phyloP scores from a whole-genome alignment of 2,888 invertebrate genomes.

The Dorcus parallelipipedus region DNA sequence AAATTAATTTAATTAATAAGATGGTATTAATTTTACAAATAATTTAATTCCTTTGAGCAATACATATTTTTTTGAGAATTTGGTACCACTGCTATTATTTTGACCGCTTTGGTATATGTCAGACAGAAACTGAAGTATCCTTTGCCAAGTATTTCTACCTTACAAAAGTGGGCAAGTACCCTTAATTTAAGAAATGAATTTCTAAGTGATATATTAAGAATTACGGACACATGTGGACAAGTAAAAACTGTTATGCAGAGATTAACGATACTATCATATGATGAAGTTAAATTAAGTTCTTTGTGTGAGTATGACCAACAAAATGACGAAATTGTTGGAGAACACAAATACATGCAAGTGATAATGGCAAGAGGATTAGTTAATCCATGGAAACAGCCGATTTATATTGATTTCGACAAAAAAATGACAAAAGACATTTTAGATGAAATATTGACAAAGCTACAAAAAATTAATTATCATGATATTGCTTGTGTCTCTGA shows the following conservation, averaged over 20 bases:
- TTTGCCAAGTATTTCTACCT: constrained; percentile 18
- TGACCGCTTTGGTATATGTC: too few species aligned
- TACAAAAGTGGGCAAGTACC: constrained; percentile 5
- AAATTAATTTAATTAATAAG: too few species aligned
- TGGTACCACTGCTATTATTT: too few species aligned
- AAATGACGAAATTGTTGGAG: constrained; percentile 24
- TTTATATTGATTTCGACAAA: constrained; percentile 26
- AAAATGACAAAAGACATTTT: constrained; percentile 25
- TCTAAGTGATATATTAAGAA: constrained; percentile 15
- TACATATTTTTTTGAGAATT: too few species aligned
- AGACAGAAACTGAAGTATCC: constrained; percentile 23
- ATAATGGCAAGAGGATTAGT: constrained; percentile 26
- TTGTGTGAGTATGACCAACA: constrained; percentile 15
- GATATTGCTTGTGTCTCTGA: constrained; percentile 23
- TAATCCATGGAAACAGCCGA: constrained; percentile 29
- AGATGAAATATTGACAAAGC: constrained; percentile 3
- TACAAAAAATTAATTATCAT: constrained; percentile 17
- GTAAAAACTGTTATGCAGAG: constrained; percentile 3
- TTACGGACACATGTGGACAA: constrained; percentile 17
- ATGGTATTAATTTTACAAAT: too few species aligned
- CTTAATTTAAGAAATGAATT: constrained; percentile 14
- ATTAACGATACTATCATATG: constrained; percentile 18
- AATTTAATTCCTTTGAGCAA: too few species aligned
- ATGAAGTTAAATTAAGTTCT: constrained; percentile 21
- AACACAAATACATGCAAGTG: constrained; percentile 26